These are phyloP conservation scores for Morphnarchus princeps DNA, from an alignment of 2,113 vertebrate species.

Conservation along the genomic window DNA sequence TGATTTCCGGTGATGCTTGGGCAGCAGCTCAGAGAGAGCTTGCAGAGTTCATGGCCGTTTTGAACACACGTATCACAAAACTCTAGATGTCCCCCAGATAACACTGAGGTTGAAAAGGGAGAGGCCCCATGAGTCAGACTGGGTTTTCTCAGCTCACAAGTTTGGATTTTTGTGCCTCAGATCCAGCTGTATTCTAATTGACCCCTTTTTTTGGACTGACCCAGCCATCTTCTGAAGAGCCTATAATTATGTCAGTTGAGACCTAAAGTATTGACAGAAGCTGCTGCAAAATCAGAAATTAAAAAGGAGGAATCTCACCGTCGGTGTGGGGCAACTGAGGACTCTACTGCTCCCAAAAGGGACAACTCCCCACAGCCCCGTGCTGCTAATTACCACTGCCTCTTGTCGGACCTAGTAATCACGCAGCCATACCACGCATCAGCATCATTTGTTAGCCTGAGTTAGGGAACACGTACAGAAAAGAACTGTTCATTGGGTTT, in stretches of 20 bases:
- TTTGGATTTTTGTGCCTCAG: not conserved
- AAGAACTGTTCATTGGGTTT: accelerated
- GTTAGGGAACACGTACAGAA: not conserved
- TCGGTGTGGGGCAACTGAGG: not conserved
- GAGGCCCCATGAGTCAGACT: not conserved
- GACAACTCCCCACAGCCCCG: not conserved
- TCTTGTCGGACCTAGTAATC: not conserved
- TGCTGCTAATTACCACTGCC: not conserved
- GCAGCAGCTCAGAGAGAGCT: not conserved
- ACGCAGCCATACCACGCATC: not conserved
- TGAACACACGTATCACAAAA: not conserved
- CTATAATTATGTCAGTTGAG: not conserved
- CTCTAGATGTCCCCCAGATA: not conserved
- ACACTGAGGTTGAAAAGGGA: not conserved
- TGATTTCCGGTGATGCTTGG: not conserved
- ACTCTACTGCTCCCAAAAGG: not conserved
- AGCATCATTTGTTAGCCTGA: not conserved
- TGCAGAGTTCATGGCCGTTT: not conserved
- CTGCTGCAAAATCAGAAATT: not conserved
- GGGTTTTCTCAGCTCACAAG: not conserved
- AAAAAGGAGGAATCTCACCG: not conserved
- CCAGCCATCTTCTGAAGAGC: not conserved
- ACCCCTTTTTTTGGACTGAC: not conserved
- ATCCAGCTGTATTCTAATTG: not conserved
- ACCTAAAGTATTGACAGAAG: not conserved